phyloP scores from a whole-genome alignment of 2,888 invertebrate genomes.

The Ischnus inquisitorius region DNA sequence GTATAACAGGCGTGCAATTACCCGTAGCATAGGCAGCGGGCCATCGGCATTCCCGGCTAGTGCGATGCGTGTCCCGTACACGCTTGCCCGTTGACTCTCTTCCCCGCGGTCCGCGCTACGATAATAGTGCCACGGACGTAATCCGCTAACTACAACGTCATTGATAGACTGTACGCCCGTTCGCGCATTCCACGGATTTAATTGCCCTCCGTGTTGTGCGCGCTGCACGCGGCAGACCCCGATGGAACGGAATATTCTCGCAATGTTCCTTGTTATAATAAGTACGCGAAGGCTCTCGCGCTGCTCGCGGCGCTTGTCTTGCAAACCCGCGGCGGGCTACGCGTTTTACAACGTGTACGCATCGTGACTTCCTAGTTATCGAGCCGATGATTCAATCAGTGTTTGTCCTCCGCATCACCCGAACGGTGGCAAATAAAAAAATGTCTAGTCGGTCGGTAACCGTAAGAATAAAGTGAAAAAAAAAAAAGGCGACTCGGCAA shows the following conservation, averaged over 20 bases:
- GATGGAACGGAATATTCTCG: constrained; percentile 27
- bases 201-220: constrained; percentile 68
- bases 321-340: background rate
- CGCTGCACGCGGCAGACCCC: background rate
- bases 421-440: background rate
- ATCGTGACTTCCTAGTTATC: background rate
- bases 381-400: background rate
- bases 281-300: constrained; percentile 1
- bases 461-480: no score
- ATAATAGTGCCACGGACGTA: constrained; percentile 55
- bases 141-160: constrained; percentile 39
- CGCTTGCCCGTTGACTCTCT: constrained; percentile 44
- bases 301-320: background rate
- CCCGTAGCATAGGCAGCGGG: constrained; percentile 30
- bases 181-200: constrained; percentile 73
- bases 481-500: background rate
- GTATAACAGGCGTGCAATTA: constrained; percentile 60
- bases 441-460: no score
- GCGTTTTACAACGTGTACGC: background rate
- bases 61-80: constrained; percentile 38
- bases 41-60: constrained; percentile 59
- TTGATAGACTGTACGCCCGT: constrained; percentile 70
- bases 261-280: constrained; percentile 26
- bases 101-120: background rate
- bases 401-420: background rate